Evolutionary conservation across 2,888 invertebrate species (phyloP).

Genomic region (Itoplectis maculator): DNA sequence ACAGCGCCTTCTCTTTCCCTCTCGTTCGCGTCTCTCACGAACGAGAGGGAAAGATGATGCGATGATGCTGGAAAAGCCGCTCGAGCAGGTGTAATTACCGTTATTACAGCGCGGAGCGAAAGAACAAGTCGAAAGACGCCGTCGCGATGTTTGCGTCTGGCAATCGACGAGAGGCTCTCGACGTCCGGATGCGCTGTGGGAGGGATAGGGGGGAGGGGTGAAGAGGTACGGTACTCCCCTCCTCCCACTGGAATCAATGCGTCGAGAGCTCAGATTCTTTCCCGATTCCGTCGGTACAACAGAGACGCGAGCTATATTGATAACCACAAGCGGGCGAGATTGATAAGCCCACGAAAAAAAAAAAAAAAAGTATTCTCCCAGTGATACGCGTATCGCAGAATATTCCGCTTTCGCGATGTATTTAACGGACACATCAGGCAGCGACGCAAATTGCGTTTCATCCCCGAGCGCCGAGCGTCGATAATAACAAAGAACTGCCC

Average conservation of each 20-base stretch:
- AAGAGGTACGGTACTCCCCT: too few relatives aligned
- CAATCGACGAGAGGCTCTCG: constrained; percentile 13
- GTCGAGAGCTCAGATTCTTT: too few relatives aligned
- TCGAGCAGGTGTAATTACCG: constrained; percentile 61
- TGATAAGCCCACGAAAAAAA: too few relatives aligned
- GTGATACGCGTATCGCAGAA: too few relatives aligned
- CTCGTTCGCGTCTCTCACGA: neutral
- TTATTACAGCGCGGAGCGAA: constrained; percentile 39
- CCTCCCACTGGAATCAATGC: too few relatives aligned
- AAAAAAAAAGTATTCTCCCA: too few relatives aligned
- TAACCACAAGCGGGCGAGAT: too few relatives aligned
- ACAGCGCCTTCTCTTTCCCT: neutral
- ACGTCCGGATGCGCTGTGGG: too few relatives aligned
- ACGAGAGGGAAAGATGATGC: too few relatives aligned
- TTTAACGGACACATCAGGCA: neutral
- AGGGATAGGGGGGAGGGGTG: too few relatives aligned
- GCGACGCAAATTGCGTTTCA: neutral
- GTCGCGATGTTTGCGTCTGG: neutral
- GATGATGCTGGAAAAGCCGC: constrained; percentile 37
- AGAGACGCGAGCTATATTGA: too few relatives aligned
- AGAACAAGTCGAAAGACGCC: constrained; percentile 18
- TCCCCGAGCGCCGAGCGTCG: neutral
- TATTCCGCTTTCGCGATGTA: neutral
- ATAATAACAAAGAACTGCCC: neutral
- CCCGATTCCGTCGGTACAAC: too few relatives aligned